These are phyloP conservation scores for Fragum whitleyi DNA, from an alignment of 2,888 invertebrate species.

Conservation along the genomic window DNA sequence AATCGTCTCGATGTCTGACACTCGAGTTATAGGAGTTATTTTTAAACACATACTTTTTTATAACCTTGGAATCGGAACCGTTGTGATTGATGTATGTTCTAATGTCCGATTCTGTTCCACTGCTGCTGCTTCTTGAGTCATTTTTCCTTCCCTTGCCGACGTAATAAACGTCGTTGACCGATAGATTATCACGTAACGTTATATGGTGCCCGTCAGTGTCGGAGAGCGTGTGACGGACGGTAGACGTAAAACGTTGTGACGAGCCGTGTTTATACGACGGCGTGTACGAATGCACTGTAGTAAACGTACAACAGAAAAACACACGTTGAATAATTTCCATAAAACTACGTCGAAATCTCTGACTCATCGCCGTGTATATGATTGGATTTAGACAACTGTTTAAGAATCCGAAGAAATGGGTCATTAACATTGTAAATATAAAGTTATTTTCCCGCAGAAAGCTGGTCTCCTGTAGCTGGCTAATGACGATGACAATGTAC, in stretches of 20 bases:
- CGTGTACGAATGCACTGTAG: constrained; percentile 19
- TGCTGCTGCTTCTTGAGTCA: constrained; percentile 46
- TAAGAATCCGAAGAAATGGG: constrained; percentile 85
- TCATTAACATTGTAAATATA: constrained; percentile 86
- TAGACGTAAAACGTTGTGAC: constrained; percentile 52
- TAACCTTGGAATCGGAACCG: constrained; percentile 23
- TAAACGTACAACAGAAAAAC: constrained; percentile 61
- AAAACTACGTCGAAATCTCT: constrained; percentile 84
- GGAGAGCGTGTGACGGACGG: constrained; percentile 48
- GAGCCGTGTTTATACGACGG: constrained; percentile 23
- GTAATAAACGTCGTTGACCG: constrained; percentile 31
- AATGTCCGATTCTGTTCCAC: constrained; percentile 41
- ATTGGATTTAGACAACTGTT: constrained; percentile 86
- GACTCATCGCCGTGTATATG: constrained; percentile 86
- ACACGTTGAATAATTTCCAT: constrained; percentile 70
- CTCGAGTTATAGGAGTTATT: constrained; percentile 1
- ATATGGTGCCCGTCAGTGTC: constrained; percentile 60
- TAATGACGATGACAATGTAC: constrained; percentile 85
- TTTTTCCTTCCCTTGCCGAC: constrained; percentile 13
- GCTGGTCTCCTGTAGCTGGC: constrained; percentile 83
- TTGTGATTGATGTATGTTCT: constrained; percentile 2
- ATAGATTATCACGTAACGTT: constrained; percentile 37
- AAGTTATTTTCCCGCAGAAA: constrained; percentile 84
- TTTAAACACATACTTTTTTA: constrained; percentile 52
- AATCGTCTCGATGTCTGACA: background rate